A percentile compares a stretch with the other conserved stretches of the same genome.
These are phyloP conservation scores for Heterotilapia buettikoferi DNA, from an alignment of 2,113 vertebrate species.

Conservation along the genomic window DNA sequence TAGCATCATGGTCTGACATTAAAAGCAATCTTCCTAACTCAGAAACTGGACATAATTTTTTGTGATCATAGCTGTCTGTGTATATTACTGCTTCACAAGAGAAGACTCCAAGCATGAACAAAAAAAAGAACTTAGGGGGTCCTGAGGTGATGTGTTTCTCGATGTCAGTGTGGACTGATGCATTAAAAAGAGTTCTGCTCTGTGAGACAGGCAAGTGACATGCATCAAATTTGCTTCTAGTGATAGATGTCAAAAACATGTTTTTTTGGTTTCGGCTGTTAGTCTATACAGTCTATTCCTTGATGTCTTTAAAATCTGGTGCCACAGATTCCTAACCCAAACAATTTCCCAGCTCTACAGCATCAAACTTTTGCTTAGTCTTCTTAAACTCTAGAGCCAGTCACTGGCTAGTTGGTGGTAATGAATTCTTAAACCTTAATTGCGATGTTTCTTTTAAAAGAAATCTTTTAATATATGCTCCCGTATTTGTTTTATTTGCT, in stretches of 20 bases:
- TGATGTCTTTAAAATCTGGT: not conserved
- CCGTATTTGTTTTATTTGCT: not conserved
- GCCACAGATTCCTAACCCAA: not conserved
- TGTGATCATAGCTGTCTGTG: not conserved
- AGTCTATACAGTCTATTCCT: not conserved
- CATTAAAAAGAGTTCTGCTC: not conserved
- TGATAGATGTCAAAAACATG: not conserved
- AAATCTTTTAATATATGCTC: not conserved
- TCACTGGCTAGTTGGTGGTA: not conserved
- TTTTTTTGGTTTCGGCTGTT: not conserved
- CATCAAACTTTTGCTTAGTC: not conserved
- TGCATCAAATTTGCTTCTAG: not conserved
- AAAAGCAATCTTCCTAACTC: not conserved
- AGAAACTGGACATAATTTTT: not conserved
- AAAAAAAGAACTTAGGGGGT: not conserved
- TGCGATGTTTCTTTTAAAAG: not conserved
- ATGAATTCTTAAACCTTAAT: not conserved
- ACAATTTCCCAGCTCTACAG: not conserved
- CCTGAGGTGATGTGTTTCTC: not conserved
- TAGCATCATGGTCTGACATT: not conserved
- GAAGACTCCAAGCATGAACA: not conserved
- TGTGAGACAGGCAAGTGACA: not conserved
- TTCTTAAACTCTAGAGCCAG: not conserved
- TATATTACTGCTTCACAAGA: not conserved
- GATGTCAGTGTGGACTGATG: not conserved